Evolutionary conservation across 2,797 vertebrate genomes (phyloP).

Genomic region (Coluber constrictor): DNA sequence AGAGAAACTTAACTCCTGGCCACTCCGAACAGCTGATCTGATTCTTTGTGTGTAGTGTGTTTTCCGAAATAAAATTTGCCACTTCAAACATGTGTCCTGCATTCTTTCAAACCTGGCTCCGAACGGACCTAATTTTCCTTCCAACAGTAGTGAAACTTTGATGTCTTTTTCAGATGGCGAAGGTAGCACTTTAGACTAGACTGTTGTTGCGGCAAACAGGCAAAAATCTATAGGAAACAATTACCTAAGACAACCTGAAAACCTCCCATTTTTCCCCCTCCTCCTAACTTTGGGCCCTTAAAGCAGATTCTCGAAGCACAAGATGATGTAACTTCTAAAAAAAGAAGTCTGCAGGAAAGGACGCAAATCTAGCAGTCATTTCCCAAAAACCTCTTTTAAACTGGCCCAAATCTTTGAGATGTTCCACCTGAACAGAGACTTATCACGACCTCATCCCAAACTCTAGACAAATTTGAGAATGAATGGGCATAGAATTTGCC

Average conservation of each 20-base stretch:
- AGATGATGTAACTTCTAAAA: slow-evolving; percentile 1
- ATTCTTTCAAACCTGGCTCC: not conserved
- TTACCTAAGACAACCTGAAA: slow-evolving; percentile 21
- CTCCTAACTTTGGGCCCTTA: slow-evolving; percentile 17
- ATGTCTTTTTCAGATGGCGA: not conserved
- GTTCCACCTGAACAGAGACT: not conserved
- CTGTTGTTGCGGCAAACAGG: not conserved
- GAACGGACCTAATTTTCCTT: not conserved
- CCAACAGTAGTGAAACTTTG: not conserved
- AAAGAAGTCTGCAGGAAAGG: not conserved
- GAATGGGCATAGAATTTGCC: not conserved
- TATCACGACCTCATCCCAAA: not conserved
- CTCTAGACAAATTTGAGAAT: not conserved
- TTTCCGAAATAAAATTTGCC: not conserved
- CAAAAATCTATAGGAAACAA: slow-evolving; percentile 20
- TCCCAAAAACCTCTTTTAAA: not conserved
- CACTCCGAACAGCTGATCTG: not conserved
- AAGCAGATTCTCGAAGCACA: slow-evolving; percentile 36
- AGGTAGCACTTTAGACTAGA: not conserved
- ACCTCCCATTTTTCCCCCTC: slow-evolving; percentile 9
- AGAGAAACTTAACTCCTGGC: not conserved
- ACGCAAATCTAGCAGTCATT: not conserved
- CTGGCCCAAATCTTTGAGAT: not conserved
- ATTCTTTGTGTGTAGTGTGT: not conserved
- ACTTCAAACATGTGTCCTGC: not conserved